A percentile compares a stretch with the other conserved stretches of the same genome.
Conservation (phyloP, 1,140 invertebrate species). For the Drosophila eugracilis region DNA sequence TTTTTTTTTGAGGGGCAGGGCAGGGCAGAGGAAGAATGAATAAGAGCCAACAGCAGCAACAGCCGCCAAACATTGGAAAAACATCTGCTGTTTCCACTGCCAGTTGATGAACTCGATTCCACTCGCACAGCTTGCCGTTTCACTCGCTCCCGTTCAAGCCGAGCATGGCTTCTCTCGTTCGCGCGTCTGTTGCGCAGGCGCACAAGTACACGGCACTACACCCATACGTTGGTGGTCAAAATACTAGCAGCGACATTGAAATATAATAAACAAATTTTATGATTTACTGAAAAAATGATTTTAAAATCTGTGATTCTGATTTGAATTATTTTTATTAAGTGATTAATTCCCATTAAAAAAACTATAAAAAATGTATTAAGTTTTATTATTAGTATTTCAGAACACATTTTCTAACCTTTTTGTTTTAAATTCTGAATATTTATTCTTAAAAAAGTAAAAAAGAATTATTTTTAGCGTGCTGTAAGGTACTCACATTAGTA, state of each 20-base stretch:
- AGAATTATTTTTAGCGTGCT: constrained; percentile 1
- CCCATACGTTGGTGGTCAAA: constrained; percentile 6
- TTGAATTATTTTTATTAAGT: neutral
- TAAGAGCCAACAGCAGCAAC: constrained; percentile 48
- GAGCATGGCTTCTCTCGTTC: constrained; percentile 38
- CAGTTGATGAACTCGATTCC: constrained; percentile 83
- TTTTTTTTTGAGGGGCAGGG: constrained; percentile 13
- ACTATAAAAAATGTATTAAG: no score
- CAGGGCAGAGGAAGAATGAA: constrained; percentile 14
- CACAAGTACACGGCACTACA: constrained; percentile 52
- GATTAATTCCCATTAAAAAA: no score
- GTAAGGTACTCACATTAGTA: constrained; percentile 1
- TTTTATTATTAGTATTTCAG: no score
- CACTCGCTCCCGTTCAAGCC: constrained; percentile 8
- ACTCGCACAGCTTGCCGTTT: constrained; percentile 22
- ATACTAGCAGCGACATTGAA: neutral
- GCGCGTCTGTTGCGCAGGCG: constrained; percentile 80
- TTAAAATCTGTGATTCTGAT: neutral
- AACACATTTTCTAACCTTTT: no score
- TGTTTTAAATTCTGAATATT: neutral
- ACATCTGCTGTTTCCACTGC: constrained; percentile 70
- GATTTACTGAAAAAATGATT: no score
- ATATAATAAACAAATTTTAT: neutral
- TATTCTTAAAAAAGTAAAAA: neutral
- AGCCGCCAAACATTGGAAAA: constrained; percentile 80